A percentile compares a stretch with the other conserved stretches of the same genome.
These are phyloP conservation scores for Pogonomyrmex californicus DNA, from an alignment of 1,140 invertebrate species.

Conservation along the genomic window DNA sequence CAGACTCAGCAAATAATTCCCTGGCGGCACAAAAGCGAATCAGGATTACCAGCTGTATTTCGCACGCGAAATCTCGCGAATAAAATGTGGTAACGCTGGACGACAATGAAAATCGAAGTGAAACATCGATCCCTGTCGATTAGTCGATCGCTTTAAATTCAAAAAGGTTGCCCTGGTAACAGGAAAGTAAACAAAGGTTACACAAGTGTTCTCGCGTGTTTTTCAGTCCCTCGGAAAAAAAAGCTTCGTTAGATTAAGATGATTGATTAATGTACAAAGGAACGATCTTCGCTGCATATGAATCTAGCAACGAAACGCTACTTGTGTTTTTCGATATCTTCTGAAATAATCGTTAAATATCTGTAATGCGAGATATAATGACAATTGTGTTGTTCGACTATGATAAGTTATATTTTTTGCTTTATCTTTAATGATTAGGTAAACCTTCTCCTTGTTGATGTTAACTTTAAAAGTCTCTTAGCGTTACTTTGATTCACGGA, in stretches of 20 bases:
- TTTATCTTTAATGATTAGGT: background rate
- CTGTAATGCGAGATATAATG: background rate
- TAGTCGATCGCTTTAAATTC: background rate
- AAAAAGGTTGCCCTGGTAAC: constrained; percentile 10
- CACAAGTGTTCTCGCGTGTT: background rate
- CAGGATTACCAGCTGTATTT: too few species aligned
- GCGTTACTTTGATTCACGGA: background rate
- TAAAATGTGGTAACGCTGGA: too few species aligned
- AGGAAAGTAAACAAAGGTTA: background rate
- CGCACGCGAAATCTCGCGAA: too few species aligned
- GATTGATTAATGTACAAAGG: background rate
- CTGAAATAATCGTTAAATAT: constrained; percentile 9
- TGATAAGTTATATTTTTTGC: too few species aligned
- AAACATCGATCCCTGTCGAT: constrained; percentile 5
- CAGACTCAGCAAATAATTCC: too few species aligned
- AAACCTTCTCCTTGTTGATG: constrained; percentile 11
- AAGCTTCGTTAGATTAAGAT: constrained; percentile 11
- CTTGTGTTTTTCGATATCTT: background rate
- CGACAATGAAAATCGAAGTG: too few species aligned
- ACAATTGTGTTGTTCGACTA: background rate
- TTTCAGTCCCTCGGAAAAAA: background rate
- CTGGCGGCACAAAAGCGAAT: too few species aligned
- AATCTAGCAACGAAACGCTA: too few species aligned
- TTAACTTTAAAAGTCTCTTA: background rate
- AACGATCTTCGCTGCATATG: too few species aligned